phyloP scores from a whole-genome alignment of 2,797 vertebrate genomes.

The Threskiornis aethiopicus region DNA sequence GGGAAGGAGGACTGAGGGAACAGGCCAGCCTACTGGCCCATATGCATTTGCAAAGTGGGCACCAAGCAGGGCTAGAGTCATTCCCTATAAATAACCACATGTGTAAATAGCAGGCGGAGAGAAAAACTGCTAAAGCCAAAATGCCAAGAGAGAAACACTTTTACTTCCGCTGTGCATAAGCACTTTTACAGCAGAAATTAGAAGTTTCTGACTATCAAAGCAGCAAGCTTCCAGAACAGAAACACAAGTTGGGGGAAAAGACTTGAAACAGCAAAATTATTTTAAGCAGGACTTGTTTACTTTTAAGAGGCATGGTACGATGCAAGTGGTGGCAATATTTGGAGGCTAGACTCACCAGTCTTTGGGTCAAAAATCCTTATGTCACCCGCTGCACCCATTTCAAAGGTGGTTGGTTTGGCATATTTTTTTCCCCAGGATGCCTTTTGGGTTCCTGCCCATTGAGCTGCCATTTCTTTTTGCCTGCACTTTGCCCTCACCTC shows the following conservation, averaged over 20 bases:
- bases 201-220: neutral
- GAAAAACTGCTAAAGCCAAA: neutral
- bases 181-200: neutral
- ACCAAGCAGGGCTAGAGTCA: neutral
- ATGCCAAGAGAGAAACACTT: neutral
- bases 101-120: neutral
- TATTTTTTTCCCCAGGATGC: neutral
- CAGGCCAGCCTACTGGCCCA: rapidly evolving
- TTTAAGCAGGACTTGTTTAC: neutral
- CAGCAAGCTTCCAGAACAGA: neutral
- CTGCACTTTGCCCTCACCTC: neutral
- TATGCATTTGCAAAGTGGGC: neutral
- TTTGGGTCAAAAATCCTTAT: neutral
- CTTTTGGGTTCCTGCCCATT: neutral
- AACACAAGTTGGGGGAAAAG: neutral
- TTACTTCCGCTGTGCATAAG: neutral
- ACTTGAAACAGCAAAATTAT: neutral
- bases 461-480: neutral
- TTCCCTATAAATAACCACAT: neutral
- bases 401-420: neutral
- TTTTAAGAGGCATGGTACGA: neutral
- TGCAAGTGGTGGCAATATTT: neutral
- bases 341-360: neutral
- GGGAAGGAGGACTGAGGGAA: neutral
- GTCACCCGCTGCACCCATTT: neutral